Percentiles rank a stretch among this genome's conserved stretches.
Conservation (phyloP, 2,113 vertebrate genomes). For the Ctenomys sociabilis region DNA sequence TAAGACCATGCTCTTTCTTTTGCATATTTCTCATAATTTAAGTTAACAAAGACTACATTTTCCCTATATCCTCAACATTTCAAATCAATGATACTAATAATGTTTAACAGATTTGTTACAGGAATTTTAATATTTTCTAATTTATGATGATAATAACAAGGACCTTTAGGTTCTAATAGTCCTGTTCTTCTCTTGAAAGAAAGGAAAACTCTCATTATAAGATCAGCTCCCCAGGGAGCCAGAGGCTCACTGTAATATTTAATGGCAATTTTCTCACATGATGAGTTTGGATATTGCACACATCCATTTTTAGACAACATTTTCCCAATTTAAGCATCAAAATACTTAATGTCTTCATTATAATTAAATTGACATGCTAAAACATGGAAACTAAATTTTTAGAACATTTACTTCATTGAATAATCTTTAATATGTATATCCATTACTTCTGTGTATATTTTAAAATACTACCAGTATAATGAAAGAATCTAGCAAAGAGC, state of each 20-base stretch:
- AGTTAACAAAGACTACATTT: background rate
- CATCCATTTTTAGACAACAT: slow-evolving; percentile 33
- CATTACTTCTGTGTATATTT: background rate
- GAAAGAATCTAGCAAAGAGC: background rate
- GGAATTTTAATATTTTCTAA: background rate
- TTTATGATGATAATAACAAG: background rate
- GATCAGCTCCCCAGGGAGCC: background rate
- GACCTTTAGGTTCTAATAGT: background rate
- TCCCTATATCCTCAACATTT: slow-evolving; percentile 18
- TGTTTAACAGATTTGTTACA: background rate
- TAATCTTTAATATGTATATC: background rate
- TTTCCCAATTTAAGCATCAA: slow-evolving; percentile 44
- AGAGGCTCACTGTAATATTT: background rate
- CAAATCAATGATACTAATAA: background rate
- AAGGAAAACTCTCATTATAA: background rate
- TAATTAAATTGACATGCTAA: background rate
- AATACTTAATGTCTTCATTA: slow-evolving; percentile 12
- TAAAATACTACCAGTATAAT: background rate
- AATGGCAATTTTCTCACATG: background rate
- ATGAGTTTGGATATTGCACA: slow-evolving; percentile 34
- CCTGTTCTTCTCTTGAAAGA: background rate
- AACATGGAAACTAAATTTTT: slow-evolving; percentile 23
- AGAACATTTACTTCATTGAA: background rate
- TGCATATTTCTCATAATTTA: background rate
- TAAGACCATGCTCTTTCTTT: background rate